These are phyloP conservation scores for Camelus bactrianus DNA, from an alignment of 2,113 vertebrate genomes.

Conservation along the genomic window DNA sequence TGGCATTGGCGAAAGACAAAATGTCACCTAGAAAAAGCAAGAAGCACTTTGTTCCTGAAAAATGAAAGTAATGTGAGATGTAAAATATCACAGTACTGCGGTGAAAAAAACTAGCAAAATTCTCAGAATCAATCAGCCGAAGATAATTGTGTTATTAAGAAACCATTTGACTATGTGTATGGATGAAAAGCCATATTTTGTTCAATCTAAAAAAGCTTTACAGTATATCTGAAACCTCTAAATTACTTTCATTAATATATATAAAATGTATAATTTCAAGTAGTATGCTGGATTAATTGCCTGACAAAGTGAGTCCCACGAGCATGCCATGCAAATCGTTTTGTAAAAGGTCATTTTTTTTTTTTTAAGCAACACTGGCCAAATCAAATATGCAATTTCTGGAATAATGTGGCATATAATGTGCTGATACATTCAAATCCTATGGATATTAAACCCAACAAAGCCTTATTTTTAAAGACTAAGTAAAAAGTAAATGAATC, in stretches of 20 bases:
- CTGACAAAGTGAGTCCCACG: conserved; percentile 61
- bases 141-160: conserved; percentile 77
- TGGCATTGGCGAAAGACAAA: conserved; percentile 41
- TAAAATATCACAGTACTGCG: conserved; percentile 53
- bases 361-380: conserved; percentile 69
- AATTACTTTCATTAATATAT: conserved; percentile 66
- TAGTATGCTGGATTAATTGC: conserved; percentile 66
- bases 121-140: conserved; percentile 67
- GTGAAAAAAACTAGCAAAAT: conserved; percentile 47
- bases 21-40: conserved; percentile 22
- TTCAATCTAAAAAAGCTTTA: conserved; percentile 66
- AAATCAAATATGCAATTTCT: conserved; percentile 70
- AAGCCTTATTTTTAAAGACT: conserved; percentile 18
- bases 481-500: not conserved
- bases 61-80: conserved; percentile 53
- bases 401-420: conserved; percentile 57
- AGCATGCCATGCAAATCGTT: conserved; percentile 57
- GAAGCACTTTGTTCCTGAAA: conserved; percentile 55
- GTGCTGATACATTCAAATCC: conserved; percentile 48
- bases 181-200: conserved; percentile 67
- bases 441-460: not conserved
- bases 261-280: conserved; percentile 44
- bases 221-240: conserved; percentile 58
- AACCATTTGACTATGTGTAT: conserved; percentile 53
- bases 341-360: conserved; percentile 75